Evolutionary conservation across 2,888 invertebrate genomes (phyloP), one percentile per base, ranked within the genome.

Genomic region (Bombyx huttoni): DNA sequence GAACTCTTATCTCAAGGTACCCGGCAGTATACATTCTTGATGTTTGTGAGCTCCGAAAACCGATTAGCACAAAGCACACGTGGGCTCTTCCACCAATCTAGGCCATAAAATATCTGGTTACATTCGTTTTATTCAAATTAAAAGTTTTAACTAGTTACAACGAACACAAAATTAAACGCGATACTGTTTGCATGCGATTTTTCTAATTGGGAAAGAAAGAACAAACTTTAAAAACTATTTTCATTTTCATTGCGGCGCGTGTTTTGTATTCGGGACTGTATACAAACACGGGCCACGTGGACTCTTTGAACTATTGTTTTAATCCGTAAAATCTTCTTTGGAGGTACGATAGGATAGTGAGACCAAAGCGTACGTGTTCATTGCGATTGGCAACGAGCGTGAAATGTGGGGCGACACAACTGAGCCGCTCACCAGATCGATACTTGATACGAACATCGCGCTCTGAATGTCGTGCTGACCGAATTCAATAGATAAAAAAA

Each of bases 371-470:
- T 72, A 67, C 70, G 64, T 67, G 66, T 66, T 74, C 68, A 67
- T 65, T 67, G 69, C 71, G 71, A 75, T 77, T 75, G 70, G 73
- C 72, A 76, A 69, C 72, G 64, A 74, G 74, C 77, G 77, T 78
- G 72, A 80, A 84, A 85, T 84, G 80, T 82, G 78, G 81, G 74
- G 71, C 78, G 75, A 75, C 77, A 75, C 73, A 75, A 74, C 75
- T 78, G 75, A 81, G 72, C 75, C 78, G 71, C 69, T 78, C 77
- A 69, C 73, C 67, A 78, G 80, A 85, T 85, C 83, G 82, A 86
- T 86, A 83, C 78, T 73, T 75, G 78, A 83, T 82, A 85, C 84
- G 78, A 79, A 75, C 73, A 72, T 65, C 77, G 77, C 74, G 77
- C 78, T 81, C 81, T 78, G 70, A 78, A 80, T 78, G 73, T 68